These are phyloP conservation scores for Oscheius sp. DNA, from an alignment of 1,140 invertebrate species.

Conservation along the genomic window DNA sequence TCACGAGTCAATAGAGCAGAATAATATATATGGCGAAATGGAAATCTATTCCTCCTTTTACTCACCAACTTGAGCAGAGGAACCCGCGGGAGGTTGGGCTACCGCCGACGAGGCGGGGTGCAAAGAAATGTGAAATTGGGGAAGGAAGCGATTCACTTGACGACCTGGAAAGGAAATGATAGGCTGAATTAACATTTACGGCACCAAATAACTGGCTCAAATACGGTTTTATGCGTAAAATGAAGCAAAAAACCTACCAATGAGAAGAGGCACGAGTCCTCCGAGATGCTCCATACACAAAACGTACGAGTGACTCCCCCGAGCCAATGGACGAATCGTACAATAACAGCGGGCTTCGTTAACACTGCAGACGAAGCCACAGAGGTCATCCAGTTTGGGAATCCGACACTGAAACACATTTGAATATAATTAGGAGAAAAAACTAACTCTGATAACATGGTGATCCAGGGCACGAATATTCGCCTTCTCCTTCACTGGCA, in stretches of 20 bases:
- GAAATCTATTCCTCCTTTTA: too few species aligned
- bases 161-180: constrained; percentile 63
- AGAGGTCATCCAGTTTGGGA: constrained; percentile 78
- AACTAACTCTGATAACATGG: constrained; percentile 83
- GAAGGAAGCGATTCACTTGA: constrained; percentile 88
- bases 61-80: constrained; percentile 54
- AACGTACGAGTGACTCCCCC: constrained; percentile 71
- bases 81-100: constrained; percentile 21
- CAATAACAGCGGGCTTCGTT: constrained; percentile 87
- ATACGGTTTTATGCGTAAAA: too few species aligned
- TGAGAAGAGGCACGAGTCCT: constrained; percentile 87
- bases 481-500: constrained; percentile 79
- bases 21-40: too few species aligned
- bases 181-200: too few species aligned
- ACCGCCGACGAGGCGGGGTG: constrained; percentile 74
- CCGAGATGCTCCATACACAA: constrained; percentile 93
- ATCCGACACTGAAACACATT: constrained; percentile 76
- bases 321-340: constrained; percentile 74
- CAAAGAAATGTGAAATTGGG: constrained; percentile 96
- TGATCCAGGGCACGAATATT: constrained; percentile 83
- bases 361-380: constrained; percentile 87
- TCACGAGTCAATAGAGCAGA: too few species aligned
- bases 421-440: constrained; percentile 13
- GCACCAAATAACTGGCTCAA: too few species aligned
- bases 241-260: constrained; percentile 68